These are phyloP conservation scores for Imbricaverruca yamaguchii DNA, from an alignment of 2,888 invertebrate species.

Conservation along the genomic window DNA sequence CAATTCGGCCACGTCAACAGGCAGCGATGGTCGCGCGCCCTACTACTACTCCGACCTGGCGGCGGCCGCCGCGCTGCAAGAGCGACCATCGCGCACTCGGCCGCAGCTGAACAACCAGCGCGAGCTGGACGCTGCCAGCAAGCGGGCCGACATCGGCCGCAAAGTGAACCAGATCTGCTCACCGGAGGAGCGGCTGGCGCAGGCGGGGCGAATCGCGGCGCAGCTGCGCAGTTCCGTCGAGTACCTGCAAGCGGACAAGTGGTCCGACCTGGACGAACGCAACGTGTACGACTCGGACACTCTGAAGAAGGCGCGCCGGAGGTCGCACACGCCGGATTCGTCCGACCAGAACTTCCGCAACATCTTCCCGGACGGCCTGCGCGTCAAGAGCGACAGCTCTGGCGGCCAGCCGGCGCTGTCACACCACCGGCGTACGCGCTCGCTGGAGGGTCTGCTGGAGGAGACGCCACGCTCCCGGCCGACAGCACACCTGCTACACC, in stretches of 20 bases:
- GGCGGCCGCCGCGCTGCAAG: neutral
- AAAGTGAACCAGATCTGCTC: constrained; percentile 32
- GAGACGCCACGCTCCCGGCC: constrained; percentile 28
- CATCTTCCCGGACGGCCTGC: constrained; percentile 32
- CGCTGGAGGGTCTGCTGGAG: constrained; percentile 32
- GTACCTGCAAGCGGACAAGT: constrained; percentile 30
- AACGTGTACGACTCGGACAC: constrained; percentile 33
- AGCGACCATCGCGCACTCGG: constrained; percentile 25
- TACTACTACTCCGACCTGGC: constrained; percentile 34
- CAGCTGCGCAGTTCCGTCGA: constrained; percentile 30
- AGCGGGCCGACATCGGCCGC: constrained; percentile 33
- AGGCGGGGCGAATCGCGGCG: constrained; percentile 28
- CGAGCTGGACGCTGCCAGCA: constrained; percentile 31
- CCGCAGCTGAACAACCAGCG: constrained; percentile 33
- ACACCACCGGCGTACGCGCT: constrained; percentile 31
- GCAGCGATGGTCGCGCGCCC: constrained; percentile 32
- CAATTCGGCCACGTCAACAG: constrained; percentile 28
- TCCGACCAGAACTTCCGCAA: constrained; percentile 30
- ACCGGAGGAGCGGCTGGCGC: neutral
- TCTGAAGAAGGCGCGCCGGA: constrained; percentile 29
- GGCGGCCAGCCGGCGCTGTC: constrained; percentile 13
- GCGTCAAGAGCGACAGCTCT: constrained; percentile 28
- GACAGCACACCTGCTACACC: neutral
- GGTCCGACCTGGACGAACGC: constrained; percentile 30
- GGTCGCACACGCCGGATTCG: constrained; percentile 31